Evolutionary conservation across 2,797 vertebrate genomes (phyloP).

Genomic region (Mus caroli): DNA sequence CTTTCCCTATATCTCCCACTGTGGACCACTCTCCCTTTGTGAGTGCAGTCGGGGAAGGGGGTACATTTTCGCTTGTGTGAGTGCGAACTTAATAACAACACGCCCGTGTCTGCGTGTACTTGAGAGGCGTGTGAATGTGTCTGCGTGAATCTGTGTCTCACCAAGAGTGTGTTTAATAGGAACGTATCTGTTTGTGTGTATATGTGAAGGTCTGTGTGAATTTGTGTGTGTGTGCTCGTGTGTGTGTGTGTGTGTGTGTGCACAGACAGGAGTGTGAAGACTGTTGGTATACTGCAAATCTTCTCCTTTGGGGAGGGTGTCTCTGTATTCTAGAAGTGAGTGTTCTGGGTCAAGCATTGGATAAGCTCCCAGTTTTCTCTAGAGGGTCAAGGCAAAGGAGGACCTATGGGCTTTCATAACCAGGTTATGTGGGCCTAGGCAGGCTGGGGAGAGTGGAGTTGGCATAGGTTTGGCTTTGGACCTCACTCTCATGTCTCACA

Average conservation of each 20-base stretch:
- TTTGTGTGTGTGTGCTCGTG: not conserved
- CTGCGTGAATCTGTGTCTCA: conserved; percentile 8
- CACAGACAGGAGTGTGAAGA: not conserved
- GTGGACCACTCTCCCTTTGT: not conserved
- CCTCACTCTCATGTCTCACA: not conserved
- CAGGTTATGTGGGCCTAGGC: not conserved
- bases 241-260: not conserved
- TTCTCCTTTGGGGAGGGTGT: not conserved
- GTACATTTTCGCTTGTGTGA: conserved; percentile 3
- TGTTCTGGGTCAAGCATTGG: not conserved
- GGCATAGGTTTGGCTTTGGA: not conserved
- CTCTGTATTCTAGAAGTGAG: not conserved
- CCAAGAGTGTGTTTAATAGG: conserved; percentile 22
- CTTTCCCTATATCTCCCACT: not conserved
- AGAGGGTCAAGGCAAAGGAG: not conserved
- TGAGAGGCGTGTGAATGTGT: not conserved
- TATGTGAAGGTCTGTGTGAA: not conserved
- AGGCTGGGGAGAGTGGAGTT: not conserved
- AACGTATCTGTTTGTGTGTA: not conserved
- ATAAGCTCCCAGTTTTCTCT: not conserved
- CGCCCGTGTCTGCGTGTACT: conserved; percentile 57
- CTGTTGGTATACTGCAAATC: not conserved
- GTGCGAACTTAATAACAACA: conserved; percentile 29
- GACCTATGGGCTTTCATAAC: no score
- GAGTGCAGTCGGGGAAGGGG: conserved; percentile 11